These are phyloP conservation scores for Terebella lapidaria DNA, from an alignment of 2,888 invertebrate species.

Conservation along the genomic window DNA sequence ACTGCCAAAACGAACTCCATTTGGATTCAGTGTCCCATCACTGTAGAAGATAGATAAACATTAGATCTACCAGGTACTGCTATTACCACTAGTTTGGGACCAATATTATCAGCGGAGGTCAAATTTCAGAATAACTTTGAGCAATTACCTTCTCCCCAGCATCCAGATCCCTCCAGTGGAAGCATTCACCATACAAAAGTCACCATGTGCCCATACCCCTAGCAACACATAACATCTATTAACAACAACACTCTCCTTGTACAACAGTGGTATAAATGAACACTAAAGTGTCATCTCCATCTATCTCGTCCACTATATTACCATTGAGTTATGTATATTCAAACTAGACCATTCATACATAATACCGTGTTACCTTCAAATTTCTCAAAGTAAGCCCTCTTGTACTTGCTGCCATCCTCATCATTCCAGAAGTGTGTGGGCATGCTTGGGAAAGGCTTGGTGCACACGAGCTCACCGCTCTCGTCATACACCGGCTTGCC, in stretches of 20 bases:
- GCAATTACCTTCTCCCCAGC: conserved; percentile 59
- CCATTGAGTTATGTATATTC: no score
- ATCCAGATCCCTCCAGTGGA: conserved; percentile 59
- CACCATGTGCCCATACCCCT: conserved; percentile 61
- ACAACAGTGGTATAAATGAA: no score
- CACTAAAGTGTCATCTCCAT: background rate
- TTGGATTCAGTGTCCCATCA: conserved; percentile 60
- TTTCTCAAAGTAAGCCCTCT: conserved; percentile 56
- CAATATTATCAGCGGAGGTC: no score
- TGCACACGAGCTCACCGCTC: conserved; percentile 59
- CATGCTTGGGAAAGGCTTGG: conserved; percentile 60
- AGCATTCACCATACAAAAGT: conserved; percentile 56
- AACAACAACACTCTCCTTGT: no score
- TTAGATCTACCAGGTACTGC: background rate
- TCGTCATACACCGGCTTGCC: conserved; percentile 55
- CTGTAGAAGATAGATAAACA: conserved; percentile 32
- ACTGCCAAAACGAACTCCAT: conserved; percentile 61
- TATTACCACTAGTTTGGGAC: background rate
- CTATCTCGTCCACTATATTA: no score
- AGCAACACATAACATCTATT: no score
- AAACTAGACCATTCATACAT: no score
- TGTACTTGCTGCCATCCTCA: conserved; percentile 53
- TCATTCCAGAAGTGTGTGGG: conserved; percentile 59
- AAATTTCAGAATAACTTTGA: no score
- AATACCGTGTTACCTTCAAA: conserved; percentile 39